These are phyloP conservation scores for Sebastes glaucus DNA, from an alignment of 2,797 vertebrate genomes.

Conservation along the genomic window DNA sequence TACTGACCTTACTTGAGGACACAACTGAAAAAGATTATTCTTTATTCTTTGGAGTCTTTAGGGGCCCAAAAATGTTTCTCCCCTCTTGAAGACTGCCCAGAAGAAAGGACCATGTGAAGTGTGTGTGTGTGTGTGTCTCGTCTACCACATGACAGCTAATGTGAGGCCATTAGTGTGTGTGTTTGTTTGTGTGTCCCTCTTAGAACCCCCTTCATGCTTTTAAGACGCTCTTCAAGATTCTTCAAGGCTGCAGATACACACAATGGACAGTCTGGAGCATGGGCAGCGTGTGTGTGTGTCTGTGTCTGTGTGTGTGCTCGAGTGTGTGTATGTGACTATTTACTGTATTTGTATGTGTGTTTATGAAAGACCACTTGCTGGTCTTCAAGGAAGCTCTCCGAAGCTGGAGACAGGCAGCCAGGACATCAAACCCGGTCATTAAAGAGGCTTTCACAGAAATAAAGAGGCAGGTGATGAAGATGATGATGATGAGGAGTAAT, in stretches of 20 bases:
- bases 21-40: constrained; percentile 18
- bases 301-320: neutral
- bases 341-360: constrained; percentile 58
- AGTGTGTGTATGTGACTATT: constrained; percentile 20
- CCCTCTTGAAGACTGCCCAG: constrained; percentile 62
- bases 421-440: constrained; percentile 81
- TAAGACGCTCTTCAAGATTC: constrained; percentile 82
- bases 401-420: constrained; percentile 79
- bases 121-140: constrained; percentile 5
- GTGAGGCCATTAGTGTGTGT: constrained; percentile 76
- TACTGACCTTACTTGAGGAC: constrained; percentile 31
- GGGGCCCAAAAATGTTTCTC: constrained; percentile 31
- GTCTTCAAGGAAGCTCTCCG: constrained; percentile 85
- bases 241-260: constrained; percentile 79
- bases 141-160: constrained; percentile 60
- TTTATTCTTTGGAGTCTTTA: constrained; percentile 6
- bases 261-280: constrained; percentile 68
- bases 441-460: constrained; percentile 77
- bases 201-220: constrained; percentile 82
- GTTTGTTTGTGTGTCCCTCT: constrained; percentile 70
- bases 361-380: constrained; percentile 72
- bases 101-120: constrained; percentile 57
- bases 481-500: constrained; percentile 68
- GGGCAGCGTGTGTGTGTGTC: constrained; percentile 8
- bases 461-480: constrained; percentile 68